Evolutionary conservation across 2,797 vertebrate species (phyloP).

Genomic region (Sebastes vulpes): DNA sequence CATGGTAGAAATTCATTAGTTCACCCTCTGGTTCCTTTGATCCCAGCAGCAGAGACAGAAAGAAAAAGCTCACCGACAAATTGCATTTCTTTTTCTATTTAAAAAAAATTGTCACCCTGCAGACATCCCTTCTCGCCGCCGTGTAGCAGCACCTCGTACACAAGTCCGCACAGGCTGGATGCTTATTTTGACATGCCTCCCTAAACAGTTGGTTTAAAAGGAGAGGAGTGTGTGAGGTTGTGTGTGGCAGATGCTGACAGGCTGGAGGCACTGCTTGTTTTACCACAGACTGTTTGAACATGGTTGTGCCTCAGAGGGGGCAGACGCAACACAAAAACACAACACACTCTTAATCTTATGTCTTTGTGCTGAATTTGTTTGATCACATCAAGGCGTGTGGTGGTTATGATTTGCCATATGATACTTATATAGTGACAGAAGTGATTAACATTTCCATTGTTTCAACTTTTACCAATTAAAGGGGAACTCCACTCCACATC

Average conservation of each 20-base stretch:
- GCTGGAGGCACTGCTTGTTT: slow-evolving; percentile 43
- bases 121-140: slow-evolving; percentile 20
- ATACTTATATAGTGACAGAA: not conserved
- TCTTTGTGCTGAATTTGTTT: not conserved
- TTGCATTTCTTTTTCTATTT: not conserved
- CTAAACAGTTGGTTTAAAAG: slow-evolving; percentile 49
- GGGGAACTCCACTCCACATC: not conserved
- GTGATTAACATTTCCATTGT: slow-evolving; percentile 3
- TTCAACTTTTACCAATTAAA: not conserved
- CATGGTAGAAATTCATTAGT: not conserved
- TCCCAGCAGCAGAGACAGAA: slow-evolving; percentile 4
- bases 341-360: not conserved
- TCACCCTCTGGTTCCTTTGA: slow-evolving; percentile 7
- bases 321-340: not conserved
- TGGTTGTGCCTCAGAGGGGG: not conserved
- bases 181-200: slow-evolving; percentile 63
- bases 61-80: slow-evolving; percentile 3
- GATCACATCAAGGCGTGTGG: not conserved
- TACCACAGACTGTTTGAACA: slow-evolving; percentile 6
- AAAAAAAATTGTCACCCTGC: slow-evolving; percentile 34
- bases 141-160: slow-evolving; percentile 4
- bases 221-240: slow-evolving; percentile 30
- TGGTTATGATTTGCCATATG: not conserved
- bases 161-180: slow-evolving; percentile 65
- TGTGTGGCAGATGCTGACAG: slow-evolving; percentile 29